Base-by-base conservation (phyloP, 2,113 vertebrate species). In the Stercorarius parasiticus region DNA sequence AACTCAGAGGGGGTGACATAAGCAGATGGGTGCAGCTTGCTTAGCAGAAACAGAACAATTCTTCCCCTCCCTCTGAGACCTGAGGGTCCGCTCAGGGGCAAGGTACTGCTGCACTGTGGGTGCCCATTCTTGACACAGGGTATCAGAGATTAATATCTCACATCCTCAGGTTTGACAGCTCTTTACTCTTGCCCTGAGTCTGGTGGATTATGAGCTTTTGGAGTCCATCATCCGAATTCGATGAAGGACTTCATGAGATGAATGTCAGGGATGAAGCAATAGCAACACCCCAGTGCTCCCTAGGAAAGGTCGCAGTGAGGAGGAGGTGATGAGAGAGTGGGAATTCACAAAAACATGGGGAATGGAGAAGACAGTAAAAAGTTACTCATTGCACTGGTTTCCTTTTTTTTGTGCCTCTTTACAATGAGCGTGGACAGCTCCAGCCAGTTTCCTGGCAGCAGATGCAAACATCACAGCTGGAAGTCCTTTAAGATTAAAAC, bases 401-500 rank as follows among this genome's bases (percentile, higher is more conserved):
- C 59, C 47, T 49, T 1, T 11, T 59, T 59, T 23, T 62, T 70
- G 13, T 34, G 15, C 30, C 15, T 84, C 29, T 58, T 77, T 59
- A 64, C 13, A 90, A 34, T 27, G 21, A 50, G 2, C 0, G 0
- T 21, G 6, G 81, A 59, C 34, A 61, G 9, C 42, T 91, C 38
- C 38, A 73, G 6, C 9, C 10, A 64, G 16, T 59, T 89, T 86
- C 82, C 73, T 69, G 61, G 40, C 34, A 65, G 43, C 0, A 2
- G 27, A 50, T 32, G 40, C 11, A 89, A 84, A 43, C 3, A 16
- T 53, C 72, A 50, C 73, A 71, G 56, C 56, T 91, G 78, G 61
- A 86, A 91, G 23, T 49, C 53, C 3, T 56, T 96, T 29, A 66
- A 69, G 65, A 56, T 93, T 86, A 79, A 89, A 91, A 70, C 23